These are phyloP conservation scores for Thereva nobilitata DNA, from an alignment of 2,888 invertebrate species.

Conservation along the genomic window DNA sequence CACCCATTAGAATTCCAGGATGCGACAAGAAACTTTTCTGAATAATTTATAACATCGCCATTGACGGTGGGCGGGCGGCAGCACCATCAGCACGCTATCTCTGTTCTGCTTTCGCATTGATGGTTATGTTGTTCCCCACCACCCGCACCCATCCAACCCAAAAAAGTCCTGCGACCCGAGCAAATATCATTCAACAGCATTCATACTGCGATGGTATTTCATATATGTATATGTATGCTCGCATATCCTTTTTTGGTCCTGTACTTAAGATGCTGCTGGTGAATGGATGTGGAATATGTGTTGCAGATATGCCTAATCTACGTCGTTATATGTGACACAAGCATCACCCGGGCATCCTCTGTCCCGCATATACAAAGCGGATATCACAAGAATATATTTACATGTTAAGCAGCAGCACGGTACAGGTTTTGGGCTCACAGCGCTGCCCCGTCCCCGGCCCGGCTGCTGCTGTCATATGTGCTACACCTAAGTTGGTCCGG, in stretches of 20 bases:
- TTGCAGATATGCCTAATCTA: slow-evolving; percentile 34
- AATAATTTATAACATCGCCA: slow-evolving; percentile 27
- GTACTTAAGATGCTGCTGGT: slow-evolving; percentile 7
- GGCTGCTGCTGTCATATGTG: slow-evolving; percentile 23
- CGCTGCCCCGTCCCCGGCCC: slow-evolving; percentile 5
- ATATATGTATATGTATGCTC: not conserved
- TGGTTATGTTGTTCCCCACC: too few species aligned
- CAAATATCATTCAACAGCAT: slow-evolving; percentile 30
- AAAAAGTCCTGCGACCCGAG: not conserved
- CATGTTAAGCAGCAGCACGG: slow-evolving; percentile 5
- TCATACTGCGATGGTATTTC: slow-evolving; percentile 1
- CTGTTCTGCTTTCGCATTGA: too few species aligned
- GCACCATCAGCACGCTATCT: too few species aligned
- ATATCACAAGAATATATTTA: slow-evolving; percentile 18
- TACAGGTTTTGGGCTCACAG: too few species aligned
- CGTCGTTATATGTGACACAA: slow-evolving; percentile 37
- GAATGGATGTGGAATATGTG: slow-evolving; percentile 14
- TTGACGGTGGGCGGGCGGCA: not conserved
- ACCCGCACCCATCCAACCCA: too few species aligned
- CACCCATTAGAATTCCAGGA: slow-evolving; percentile 45
- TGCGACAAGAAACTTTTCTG: slow-evolving; percentile 33
- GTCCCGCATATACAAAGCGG: slow-evolving; percentile 11
- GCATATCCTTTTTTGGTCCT: not conserved
- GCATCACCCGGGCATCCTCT: slow-evolving; percentile 34
- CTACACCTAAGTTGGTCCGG: slow-evolving; percentile 15